Percentiles rank a stretch among this genome's conserved stretches.
phyloP scores from a whole-genome alignment of 2,113 vertebrate species.

The Thalassoma bifasciatum region DNA sequence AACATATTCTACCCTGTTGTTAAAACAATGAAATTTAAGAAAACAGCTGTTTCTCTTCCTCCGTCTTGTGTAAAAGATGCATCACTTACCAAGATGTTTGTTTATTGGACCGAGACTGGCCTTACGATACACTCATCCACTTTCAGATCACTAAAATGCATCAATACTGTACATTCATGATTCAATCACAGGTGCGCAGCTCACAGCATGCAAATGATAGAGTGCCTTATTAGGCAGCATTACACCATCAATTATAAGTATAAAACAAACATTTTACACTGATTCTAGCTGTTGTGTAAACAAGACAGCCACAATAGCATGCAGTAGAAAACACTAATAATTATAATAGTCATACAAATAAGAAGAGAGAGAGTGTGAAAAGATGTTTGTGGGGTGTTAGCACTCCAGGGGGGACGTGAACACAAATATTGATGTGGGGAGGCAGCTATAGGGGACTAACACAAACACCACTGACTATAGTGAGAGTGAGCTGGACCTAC shows the following conservation, averaged over 20 bases:
- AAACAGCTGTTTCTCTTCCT: conserved; percentile 3
- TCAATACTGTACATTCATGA: conserved; percentile 49
- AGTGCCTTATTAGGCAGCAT: conserved; percentile 8
- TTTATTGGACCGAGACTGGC: conserved; percentile 61
- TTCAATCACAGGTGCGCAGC: conserved; percentile 33
- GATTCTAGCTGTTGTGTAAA: conserved; percentile 5
- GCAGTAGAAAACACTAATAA: conserved; percentile 18
- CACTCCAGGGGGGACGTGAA: conserved; percentile 10
- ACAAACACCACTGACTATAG: conserved; percentile 43
- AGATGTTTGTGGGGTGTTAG: conserved; percentile 40
- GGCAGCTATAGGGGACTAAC: conserved; percentile 31
- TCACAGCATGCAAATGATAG: conserved; percentile 50
- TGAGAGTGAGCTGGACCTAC: conserved; percentile 50
- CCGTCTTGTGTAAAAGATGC: conserved; percentile 68
- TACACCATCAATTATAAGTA: conserved; percentile 9
- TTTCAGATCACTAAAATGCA: conserved; percentile 69
- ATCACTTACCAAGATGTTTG: conserved; percentile 73
- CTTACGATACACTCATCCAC: conserved; percentile 69
- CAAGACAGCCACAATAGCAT: conserved; percentile 29
- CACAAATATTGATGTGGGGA: conserved; percentile 45
- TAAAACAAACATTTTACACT: conserved; percentile 1
- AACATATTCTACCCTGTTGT: no score
- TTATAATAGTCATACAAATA: no score
- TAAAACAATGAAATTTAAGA: not conserved
- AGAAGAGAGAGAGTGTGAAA: conserved; percentile 36